phyloP scores from a whole-genome alignment of 2,113 vertebrate species.

The Bufo bufo region DNA sequence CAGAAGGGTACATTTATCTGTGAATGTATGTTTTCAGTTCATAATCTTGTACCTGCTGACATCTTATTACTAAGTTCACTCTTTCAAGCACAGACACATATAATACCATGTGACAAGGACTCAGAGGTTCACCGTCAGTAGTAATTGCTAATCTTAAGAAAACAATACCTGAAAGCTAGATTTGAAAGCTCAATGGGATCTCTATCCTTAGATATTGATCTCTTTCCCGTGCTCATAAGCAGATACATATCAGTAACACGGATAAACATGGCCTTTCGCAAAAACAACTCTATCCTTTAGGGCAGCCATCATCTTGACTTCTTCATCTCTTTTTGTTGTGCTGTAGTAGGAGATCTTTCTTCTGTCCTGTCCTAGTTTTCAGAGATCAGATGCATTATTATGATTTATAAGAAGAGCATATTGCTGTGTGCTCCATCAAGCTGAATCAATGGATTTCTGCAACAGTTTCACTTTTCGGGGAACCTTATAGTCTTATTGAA shows the following conservation, averaged over 20 bases:
- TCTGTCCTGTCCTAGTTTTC: not conserved
- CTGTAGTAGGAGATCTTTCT: not conserved
- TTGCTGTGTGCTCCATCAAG: not conserved
- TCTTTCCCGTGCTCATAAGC: not conserved
- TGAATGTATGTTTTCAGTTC: not conserved
- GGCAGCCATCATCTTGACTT: not conserved
- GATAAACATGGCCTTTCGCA: not conserved
- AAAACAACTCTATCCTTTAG: not conserved
- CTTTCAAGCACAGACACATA: not conserved
- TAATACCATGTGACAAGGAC: not conserved
- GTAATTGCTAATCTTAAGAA: not conserved
- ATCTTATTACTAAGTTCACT: not conserved
- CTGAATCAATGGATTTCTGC: constrained; percentile 18
- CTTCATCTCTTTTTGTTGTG: not conserved
- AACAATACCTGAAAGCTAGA: not conserved
- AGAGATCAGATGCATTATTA: not conserved
- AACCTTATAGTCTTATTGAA: constrained; percentile 9
- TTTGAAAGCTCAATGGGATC: not conserved
- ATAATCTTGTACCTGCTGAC: not conserved
- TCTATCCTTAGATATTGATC: not conserved
- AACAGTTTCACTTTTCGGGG: constrained; percentile 17
- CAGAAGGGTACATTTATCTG: not conserved
- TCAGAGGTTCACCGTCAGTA: not conserved
- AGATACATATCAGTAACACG: constrained; percentile 16
- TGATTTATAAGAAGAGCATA: not conserved